Base-by-base conservation (phyloP, 2,888 invertebrate species). In the Agonopterix alstromeriana region DNA sequence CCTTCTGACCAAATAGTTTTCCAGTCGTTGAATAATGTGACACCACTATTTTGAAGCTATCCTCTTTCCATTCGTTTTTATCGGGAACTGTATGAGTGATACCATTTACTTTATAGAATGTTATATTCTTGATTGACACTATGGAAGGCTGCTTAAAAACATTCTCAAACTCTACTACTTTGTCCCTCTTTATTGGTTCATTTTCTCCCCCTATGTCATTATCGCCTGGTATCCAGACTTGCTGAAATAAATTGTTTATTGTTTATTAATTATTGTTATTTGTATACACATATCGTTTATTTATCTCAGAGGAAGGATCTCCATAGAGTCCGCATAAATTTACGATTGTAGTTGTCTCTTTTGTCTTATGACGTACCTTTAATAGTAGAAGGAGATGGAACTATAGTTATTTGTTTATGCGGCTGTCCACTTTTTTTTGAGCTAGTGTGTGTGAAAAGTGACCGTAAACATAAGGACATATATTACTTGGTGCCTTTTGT, bases 141-240 rank as follows among this genome's bases (percentile, higher is more conserved):
- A 93, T 81, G 56, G 92, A 90, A 2, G 93, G 90, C 62, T 94
- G 94, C 36, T 91, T 90, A 72, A 97, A 97, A 56, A 93, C 91
- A 58, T 91, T 89, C 51, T 93, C 91, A 73, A 96, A 97, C 63
- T 94, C 91, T 10, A 87, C 77, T 5, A 94, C 73, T 82, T 95
- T 96, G n/a, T 91, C 77, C 43, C 85, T 79, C 14, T 91, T 92
- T 42, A 96, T 91, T 40, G 91, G 90, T 63, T 94, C 93, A 53
- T 91, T 93, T 82, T 99, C 98, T 10, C 99, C 98, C 7, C 98
- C 99, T 51, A 99, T 96, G 72, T 99, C 99, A 81, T 99, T 99
- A 76, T 99, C 99, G 4, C 99, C 99, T 12, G 98, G 96, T 54
- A 98, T 79, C 90, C 94, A 97, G 47, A 98, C 89, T 81, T 92